Evolutionary conservation across 2,888 invertebrate species (phyloP).

Genomic region (Aporophyla nigra): DNA sequence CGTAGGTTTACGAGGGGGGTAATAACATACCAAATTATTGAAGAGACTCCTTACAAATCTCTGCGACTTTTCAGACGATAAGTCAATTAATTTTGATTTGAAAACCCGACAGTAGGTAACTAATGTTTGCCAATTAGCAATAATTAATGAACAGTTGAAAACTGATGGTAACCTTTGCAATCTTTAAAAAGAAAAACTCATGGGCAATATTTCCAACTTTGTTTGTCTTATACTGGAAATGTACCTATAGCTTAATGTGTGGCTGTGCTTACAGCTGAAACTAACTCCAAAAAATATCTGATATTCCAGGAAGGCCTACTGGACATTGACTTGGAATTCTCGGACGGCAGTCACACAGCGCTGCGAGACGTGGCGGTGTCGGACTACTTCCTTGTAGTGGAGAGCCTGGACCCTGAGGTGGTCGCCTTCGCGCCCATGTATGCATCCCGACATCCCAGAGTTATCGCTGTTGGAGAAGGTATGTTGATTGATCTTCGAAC

Average conservation of each 20-base stretch:
- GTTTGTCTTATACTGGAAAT: no score
- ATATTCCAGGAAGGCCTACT: slow-evolving; percentile 95
- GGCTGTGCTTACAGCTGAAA: not conserved
- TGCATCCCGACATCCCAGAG: slow-evolving; percentile 96
- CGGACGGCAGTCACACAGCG: slow-evolving; percentile 96
- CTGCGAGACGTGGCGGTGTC: slow-evolving; percentile 95
- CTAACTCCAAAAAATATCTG: not conserved
- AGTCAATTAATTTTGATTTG: not conserved
- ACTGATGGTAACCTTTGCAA: not conserved
- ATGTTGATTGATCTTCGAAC: slow-evolving; percentile 39
- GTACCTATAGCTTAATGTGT: no score
- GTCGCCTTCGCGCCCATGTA: slow-evolving; percentile 98
- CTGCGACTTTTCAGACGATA: no score
- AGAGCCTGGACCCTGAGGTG: slow-evolving; percentile 97
- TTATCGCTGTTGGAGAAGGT: slow-evolving; percentile 98
- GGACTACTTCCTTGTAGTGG: slow-evolving; percentile 97
- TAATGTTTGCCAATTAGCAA: slow-evolving; percentile 2
- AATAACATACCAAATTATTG: no score
- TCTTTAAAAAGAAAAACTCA: not conserved
- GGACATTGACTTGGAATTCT: slow-evolving; percentile 97
- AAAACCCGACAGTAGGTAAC: not conserved
- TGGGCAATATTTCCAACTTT: not conserved
- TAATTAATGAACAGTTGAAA: no score
- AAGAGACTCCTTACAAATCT: no score
- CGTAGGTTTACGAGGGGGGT: no score